These are phyloP conservation scores for Apantesis nais DNA, from an alignment of 2,888 invertebrate species.

Conservation along the genomic window DNA sequence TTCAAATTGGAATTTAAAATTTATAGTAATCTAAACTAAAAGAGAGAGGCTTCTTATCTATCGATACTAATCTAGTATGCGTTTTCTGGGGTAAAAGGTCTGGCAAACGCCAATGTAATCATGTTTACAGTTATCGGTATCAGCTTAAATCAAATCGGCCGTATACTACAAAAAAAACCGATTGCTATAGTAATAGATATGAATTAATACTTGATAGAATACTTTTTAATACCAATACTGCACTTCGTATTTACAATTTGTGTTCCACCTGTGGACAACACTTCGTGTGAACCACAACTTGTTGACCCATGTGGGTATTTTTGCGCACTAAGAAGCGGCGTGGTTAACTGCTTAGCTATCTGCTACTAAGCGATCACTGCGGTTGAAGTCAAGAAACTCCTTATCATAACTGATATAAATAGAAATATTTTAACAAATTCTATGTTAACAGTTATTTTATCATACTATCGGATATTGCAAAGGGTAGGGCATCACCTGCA, in stretches of 20 bases:
- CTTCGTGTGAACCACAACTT: too few relatives aligned
- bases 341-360: too few relatives aligned
- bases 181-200: not conserved
- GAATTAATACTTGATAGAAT: not conserved
- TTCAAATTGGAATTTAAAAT: too few relatives aligned
- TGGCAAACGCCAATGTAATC: not conserved
- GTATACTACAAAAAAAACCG: not conserved
- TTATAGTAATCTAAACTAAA: too few relatives aligned
- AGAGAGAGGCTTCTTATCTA: too few relatives aligned
- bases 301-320: not conserved
- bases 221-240: too few relatives aligned
- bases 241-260: too few relatives aligned
- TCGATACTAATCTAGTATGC: too few relatives aligned
- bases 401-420: not conserved
- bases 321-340: too few relatives aligned
- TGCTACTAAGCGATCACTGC: too few relatives aligned
- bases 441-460: not conserved
- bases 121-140: not conserved
- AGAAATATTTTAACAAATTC: not conserved
- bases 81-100: not conserved
- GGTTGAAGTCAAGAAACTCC: not conserved
- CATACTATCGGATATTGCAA: not conserved
- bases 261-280: too few relatives aligned
- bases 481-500: slow-evolving; percentile 2
- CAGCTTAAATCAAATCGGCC: not conserved